Conservation (phyloP, 1,140 invertebrate genomes). For the Diachasma alloeum region DNA sequence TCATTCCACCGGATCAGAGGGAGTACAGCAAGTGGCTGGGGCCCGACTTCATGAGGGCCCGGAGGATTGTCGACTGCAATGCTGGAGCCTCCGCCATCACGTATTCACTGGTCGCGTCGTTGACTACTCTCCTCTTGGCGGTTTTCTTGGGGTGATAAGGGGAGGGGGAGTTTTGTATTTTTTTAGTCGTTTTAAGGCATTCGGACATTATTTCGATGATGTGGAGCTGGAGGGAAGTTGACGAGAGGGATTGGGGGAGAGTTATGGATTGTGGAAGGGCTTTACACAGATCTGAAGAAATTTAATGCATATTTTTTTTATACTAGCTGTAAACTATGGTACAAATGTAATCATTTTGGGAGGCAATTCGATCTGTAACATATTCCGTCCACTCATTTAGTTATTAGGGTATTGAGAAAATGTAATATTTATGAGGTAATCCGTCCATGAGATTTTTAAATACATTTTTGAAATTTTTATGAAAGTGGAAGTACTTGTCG, state of each 20-base stretch:
- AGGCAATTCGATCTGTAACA: neutral
- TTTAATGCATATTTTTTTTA: neutral
- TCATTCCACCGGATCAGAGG: conserved; percentile 72
- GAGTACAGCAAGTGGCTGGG: conserved; percentile 77
- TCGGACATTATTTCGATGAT: too few species aligned
- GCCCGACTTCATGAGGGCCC: conserved; percentile 78
- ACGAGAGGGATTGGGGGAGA: too few species aligned
- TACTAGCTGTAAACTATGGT: neutral
- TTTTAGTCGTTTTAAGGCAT: too few species aligned
- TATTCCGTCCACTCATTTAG: neutral
- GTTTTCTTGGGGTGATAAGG: conserved; percentile 40
- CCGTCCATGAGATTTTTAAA: conserved; percentile 8
- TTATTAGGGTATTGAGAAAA: neutral
- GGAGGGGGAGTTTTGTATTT: neutral
- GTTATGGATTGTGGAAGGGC: too few species aligned
- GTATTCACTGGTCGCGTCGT: conserved; percentile 47
- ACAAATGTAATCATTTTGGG: neutral
- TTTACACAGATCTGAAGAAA: neutral
- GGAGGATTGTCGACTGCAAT: conserved; percentile 79
- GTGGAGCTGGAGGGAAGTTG: too few species aligned
- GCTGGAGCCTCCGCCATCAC: conserved; percentile 62
- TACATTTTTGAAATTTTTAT: conserved; percentile 8
- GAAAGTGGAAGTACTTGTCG: neutral
- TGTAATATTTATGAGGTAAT: neutral
- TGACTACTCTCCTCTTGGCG: conserved; percentile 39